Evolutionary conservation across 2,888 invertebrate species (phyloP), one percentile per base, ranked within the genome.

Genomic region (Drosophila infuscata): DNA sequence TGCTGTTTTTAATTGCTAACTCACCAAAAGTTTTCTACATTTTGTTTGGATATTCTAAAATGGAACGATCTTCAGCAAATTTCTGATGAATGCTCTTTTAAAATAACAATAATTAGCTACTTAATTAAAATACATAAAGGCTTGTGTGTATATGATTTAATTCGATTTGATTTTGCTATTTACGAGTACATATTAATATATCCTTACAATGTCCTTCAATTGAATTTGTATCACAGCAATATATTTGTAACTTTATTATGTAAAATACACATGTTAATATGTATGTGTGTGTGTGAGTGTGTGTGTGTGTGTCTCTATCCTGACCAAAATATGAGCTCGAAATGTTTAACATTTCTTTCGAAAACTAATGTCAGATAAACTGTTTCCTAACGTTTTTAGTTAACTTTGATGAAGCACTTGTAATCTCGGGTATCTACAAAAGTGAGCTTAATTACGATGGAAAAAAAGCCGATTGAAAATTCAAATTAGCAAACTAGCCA

Each of bases 191-290:
- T 56, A 56, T 36, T 54, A 52, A 66, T 71, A 71, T 76, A 82
- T 86, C 68, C 80, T 82, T 81, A 82, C 69, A 84, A 87, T 82
- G 81, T 84, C 75, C 73, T 78, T 89, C 83, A 92, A 92, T 92
- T 92, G 91, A 92, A 90, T 85, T 89, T 87, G 87, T 92, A 92
- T 92, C 92, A 92, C 92, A 92, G 92, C 92, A 92, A 92, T 92
- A 89, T 79, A 77, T 86, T 83, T 81, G 77, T 87, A 70, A 89
- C 86, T 71, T 82, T 74, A 75, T 65, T 53, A 67, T 74, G 67
- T 68, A 62, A 70, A 69, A 52, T 61, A 69, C 64, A 74, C 63
- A 64, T 67, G 46, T 46, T 56, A 35, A 67, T 51, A 35, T 63
- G 25, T 63, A 11, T 12, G 33, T 49, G 33, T 58, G 41, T 32